Evolutionary conservation across 1,140 invertebrate species (phyloP), one percentile per base, ranked within the genome.

Genomic region (Hylyphantes graminicola): DNA sequence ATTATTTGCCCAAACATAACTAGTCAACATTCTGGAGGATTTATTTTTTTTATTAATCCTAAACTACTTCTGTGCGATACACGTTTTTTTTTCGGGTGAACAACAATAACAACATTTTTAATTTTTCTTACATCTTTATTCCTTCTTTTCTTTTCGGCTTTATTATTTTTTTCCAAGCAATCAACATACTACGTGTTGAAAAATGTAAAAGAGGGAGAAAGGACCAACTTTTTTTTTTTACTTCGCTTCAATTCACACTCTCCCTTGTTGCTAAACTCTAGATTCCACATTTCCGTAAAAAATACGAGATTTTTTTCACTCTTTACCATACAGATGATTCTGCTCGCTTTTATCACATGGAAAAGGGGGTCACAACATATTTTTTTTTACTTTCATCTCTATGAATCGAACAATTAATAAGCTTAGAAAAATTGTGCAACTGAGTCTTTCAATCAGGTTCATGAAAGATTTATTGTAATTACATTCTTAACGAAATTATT

Each of bases 1-100:
- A n/a, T 57, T 75, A 15, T 83, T 83, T 73, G 80, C 72, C 80
- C 80, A 83, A 83, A 83, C 80, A 75, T 83, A 83, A 83, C 80
- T 75, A 83, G 80, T 83, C 80, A 83, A 83, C 80, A 83, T 74
- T 83, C 57, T 65, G 70, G 51, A 35, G 35, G 35, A 35, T 35
- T 35, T 35, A 35, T 35, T 35, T 35, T 35, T n/a, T 1, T 35
- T 35, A 35, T 35, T 35, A 35, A 35, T 74, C 75, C 80, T 83
- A 83, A 53, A 61, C 80, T 83, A 83, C 48, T 55, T 83, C 80
- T 83, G 80, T 83, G 80, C 80, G 80, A 83, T 83, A 83, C 80
- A 83, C 80, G 67, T 78, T 67, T 78, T 73, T 77, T 75, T 73
- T 68, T 53, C 68, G 51, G 54, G 80, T 83, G 80, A 75, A 74